phyloP scores from a whole-genome alignment of 1,140 invertebrate genomes.

The Aporrectodea caliginosa region DNA sequence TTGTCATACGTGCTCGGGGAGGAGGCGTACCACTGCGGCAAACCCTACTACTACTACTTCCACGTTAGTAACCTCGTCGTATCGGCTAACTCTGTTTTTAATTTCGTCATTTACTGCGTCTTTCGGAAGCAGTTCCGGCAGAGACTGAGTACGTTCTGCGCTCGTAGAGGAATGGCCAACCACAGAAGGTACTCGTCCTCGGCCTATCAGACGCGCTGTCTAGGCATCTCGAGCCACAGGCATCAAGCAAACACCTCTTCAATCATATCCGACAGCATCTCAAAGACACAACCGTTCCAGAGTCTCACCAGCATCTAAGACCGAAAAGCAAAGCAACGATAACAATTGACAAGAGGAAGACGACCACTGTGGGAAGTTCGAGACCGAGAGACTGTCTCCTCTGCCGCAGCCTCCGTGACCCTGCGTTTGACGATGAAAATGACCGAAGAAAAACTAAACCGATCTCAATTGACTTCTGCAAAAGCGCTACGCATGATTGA shows the following conservation, averaged over 20 bases:
- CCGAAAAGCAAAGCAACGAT: neutral
- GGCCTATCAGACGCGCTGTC: neutral
- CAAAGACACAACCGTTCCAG: neutral
- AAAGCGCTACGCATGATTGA: neutral
- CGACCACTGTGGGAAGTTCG: too few relatives aligned
- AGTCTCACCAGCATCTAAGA: neutral
- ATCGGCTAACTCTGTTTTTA: constrained; percentile 25
- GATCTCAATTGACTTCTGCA: neutral
- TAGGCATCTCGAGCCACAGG: neutral
- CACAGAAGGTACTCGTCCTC: neutral
- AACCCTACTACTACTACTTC: constrained; percentile 31
- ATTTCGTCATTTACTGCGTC: constrained; percentile 32
- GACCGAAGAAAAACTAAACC: neutral
- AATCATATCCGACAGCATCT: neutral
- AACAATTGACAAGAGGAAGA: neutral
- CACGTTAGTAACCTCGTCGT: constrained; percentile 27
- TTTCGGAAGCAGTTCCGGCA: constrained; percentile 31
- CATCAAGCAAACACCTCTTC: neutral
- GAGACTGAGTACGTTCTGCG: constrained; percentile 23
- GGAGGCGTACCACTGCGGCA: constrained; percentile 23
- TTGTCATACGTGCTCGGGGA: constrained; percentile 22
- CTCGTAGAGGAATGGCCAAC: neutral
- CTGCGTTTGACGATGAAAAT: neutral
- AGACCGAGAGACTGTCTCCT: neutral
- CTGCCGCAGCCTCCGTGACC: neutral